Conservation (phyloP, 2,113 vertebrate species). For the Euleptes europaea region DNA sequence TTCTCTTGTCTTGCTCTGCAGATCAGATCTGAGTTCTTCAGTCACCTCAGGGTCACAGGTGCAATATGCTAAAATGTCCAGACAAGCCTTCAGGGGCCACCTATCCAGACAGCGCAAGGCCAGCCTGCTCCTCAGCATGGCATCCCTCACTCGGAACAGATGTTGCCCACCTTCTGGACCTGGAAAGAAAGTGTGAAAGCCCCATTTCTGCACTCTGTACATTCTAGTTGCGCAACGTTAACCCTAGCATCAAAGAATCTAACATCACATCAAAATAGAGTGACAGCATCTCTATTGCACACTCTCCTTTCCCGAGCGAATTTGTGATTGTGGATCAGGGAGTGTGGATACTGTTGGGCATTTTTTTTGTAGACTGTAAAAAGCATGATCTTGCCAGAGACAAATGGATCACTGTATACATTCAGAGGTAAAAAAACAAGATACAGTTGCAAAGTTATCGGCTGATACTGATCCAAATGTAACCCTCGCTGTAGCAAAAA, state of each 20-base stretch:
- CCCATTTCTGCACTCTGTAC: background rate
- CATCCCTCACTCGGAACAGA: slow-evolving; percentile 84
- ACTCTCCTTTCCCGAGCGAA: too few relatives aligned
- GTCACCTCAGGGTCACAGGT: slow-evolving; percentile 77
- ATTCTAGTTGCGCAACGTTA: background rate
- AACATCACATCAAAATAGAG: background rate
- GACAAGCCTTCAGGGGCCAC: slow-evolving; percentile 86
- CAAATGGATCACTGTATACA: too few relatives aligned
- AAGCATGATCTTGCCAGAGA: too few relatives aligned
- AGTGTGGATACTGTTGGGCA: too few relatives aligned
- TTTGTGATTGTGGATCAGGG: too few relatives aligned
- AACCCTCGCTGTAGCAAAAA: too few relatives aligned
- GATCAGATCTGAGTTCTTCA: slow-evolving; percentile 68
- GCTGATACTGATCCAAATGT: too few relatives aligned
- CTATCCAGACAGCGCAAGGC: slow-evolving; percentile 82
- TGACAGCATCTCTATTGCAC: background rate
- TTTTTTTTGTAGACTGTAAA: too few relatives aligned
- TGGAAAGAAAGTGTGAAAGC: slow-evolving; percentile 46
- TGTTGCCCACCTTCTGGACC: slow-evolving; percentile 79
- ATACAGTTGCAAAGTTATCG: too few relatives aligned
- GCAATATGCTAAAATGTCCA: slow-evolving; percentile 91
- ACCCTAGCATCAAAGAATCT: background rate
- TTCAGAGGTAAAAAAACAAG: too few relatives aligned
- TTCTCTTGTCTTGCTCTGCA: slow-evolving; percentile 83
- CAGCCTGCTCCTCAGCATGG: slow-evolving; percentile 81